Percentiles rank a stretch among this genome's conserved stretches.
phyloP scores from a whole-genome alignment of 2,888 invertebrate genomes.

The Andrena camellia region DNA sequence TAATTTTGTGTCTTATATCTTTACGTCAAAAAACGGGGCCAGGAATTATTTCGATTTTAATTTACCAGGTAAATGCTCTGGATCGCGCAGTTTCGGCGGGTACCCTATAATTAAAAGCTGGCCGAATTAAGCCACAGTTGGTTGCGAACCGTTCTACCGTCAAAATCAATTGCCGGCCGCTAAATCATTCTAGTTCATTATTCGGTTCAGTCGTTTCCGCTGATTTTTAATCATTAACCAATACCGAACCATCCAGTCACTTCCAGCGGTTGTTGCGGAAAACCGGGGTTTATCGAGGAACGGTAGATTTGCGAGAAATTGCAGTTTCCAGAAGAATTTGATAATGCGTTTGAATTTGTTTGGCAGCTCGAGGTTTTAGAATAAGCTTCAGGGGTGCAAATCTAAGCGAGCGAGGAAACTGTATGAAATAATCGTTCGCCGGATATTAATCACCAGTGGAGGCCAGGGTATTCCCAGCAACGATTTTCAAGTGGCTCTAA shows the following conservation, averaged over 20 bases:
- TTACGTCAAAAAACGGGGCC: not conserved
- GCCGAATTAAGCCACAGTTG: not conserved
- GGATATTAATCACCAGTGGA: not conserved
- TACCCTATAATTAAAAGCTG: constrained; percentile 40
- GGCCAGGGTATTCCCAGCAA: not conserved
- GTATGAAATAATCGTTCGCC: not conserved
- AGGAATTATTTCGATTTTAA: not conserved
- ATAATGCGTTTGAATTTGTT: not conserved
- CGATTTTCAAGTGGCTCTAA: constrained; percentile 9
- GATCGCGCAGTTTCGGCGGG: not conserved
- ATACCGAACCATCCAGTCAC: constrained; percentile 6
- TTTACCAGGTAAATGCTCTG: not conserved
- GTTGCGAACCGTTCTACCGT: constrained; percentile 7
- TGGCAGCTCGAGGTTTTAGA: not conserved
- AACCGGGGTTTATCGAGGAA: constrained; percentile 7
- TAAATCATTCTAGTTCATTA: constrained; percentile 59
- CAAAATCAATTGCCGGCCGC: constrained; percentile 39
- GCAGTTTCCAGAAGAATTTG: not conserved
- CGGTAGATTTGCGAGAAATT: constrained; percentile 21
- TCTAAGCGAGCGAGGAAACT: not conserved
- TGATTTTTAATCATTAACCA: constrained; percentile 57
- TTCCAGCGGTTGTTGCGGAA: not conserved
- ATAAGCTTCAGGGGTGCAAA: not conserved
- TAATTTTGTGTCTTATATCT: too few species aligned
- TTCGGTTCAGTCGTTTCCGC: constrained; percentile 44